These are phyloP conservation scores for Sinocyclocheilus anophthalmus DNA, from an alignment of 2,113 vertebrate species.

Conservation along the genomic window DNA sequence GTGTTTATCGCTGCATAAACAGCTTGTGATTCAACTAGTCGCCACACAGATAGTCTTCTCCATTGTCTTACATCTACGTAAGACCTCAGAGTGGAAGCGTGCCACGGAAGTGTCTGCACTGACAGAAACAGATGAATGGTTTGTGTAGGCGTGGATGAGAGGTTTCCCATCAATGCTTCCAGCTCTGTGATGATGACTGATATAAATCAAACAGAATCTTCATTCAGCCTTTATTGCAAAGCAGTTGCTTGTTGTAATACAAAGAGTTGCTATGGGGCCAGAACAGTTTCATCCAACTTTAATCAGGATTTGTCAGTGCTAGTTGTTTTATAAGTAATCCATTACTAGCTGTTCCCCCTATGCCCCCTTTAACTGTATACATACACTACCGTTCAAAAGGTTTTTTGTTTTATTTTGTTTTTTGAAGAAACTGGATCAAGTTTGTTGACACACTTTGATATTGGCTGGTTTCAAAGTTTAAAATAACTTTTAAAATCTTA, in stretches of 20 bases:
- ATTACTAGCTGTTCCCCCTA: not conserved
- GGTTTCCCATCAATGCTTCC: conserved; percentile 11
- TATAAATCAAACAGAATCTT: conserved; percentile 35
- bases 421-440: not conserved
- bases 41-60: conserved; percentile 19
- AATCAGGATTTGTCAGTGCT: conserved; percentile 15
- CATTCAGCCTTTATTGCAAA: conserved; percentile 31
- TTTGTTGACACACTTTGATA: no score
- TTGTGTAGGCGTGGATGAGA: conserved; percentile 29
- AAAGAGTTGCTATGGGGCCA: conserved; percentile 30
- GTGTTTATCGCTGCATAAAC: not conserved
- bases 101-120: not conserved
- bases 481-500: no score
- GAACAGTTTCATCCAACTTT: conserved; percentile 20
- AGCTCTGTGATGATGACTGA: conserved; percentile 28
- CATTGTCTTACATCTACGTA: not conserved
- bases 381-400: not conserved
- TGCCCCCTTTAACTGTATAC: not conserved
- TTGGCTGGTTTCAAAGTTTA: no score
- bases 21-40: conserved; percentile 6
- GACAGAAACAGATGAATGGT: conserved; percentile 32
- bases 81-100: not conserved
- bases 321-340: not conserved
- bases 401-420: no score
- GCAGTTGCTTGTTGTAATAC: conserved; percentile 15